Evolutionary conservation across 2,888 invertebrate species (phyloP), one percentile per base, ranked within the genome.

Genomic region (Seira ritae): DNA sequence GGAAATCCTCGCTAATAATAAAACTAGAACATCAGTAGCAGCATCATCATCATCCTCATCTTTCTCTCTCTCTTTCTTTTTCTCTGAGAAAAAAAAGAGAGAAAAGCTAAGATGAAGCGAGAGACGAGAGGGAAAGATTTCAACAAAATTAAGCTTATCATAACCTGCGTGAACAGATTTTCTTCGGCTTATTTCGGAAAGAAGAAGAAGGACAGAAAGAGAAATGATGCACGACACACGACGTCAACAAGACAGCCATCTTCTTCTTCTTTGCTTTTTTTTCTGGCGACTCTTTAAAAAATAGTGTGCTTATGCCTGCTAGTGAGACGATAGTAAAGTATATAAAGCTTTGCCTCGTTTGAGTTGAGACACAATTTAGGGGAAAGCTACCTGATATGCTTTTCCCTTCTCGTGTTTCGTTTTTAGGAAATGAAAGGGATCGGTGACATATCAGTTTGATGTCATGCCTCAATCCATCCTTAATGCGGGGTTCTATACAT

Each of bases 211-310:
- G 81, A 81, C 81, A 81, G 81, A 81, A 81, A 81, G 81, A 81
- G 81, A 81, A 81, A 81, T 81, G 81, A 81, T 81, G 81, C 81
- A 81, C 81, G 81, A 81, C 81, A 81, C 76, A 81, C 81, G 81
- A 81, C 81, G 81, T 81, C 81, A 81, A 81, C 81, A 81, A 81
- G 81, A 81, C 81, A 81, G 81, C 81, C 81, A 81, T 81, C 81
- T 81, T 81, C n/a, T n/a, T n/a, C n/a, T n/a, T n/a, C 76, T 66
- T 31, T 66, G 70, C 67, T 70, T 80, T 80, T 81, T 42, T 60
- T 60, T 60, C 60, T 60, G 60, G 60, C 60, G 60, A 60, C 60
- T 60, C 42, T 42, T 42, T 60, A 60, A 60, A 60, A 60, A 60
- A n/a, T n/a, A n/a, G n/a, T n/a, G n/a, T n/a, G n/a, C n/a, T n/a